These are phyloP conservation scores for Papilio protenor DNA, from an alignment of 2,888 invertebrate species.

Conservation along the genomic window DNA sequence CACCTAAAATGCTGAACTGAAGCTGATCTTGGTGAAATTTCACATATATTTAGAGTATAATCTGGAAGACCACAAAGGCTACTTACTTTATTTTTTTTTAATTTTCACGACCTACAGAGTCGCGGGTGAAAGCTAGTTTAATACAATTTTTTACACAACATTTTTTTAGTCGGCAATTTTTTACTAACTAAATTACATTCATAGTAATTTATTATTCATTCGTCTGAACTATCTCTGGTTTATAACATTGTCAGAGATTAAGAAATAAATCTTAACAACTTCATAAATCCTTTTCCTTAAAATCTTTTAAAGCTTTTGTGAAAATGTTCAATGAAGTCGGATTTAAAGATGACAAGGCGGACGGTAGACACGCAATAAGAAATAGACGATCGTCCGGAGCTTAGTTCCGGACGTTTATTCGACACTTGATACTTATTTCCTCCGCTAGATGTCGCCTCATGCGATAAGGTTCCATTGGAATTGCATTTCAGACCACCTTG, in stretches of 20 bases:
- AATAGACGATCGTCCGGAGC: conserved; percentile 36
- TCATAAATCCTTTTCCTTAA: background rate
- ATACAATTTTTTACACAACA: no score
- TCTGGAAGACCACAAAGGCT: no score
- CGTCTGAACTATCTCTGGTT: no score
- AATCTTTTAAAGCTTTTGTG: conserved; percentile 10
- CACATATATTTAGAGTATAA: no score
- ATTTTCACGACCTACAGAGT: no score
- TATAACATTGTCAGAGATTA: background rate
- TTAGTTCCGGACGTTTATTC: conserved; percentile 42
- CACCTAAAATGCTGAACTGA: no score
- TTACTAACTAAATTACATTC: no score
- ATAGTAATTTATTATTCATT: no score
- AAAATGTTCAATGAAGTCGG: conserved; percentile 24
- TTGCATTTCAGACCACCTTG: conserved; percentile 39
- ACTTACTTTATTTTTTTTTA: no score
- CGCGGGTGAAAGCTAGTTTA: no score
- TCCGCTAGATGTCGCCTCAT: conserved; percentile 34
- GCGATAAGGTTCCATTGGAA: conserved; percentile 35
- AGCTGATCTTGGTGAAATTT: no score
- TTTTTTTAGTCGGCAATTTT: no score
- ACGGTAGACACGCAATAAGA: conserved; percentile 40
- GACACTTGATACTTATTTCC: conserved; percentile 44
- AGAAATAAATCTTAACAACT: background rate
- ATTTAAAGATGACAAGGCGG: conserved; percentile 39